These are phyloP conservation scores for Saimiri boliviensis DNA, from an alignment of 2,113 vertebrate genomes.

Conservation along the genomic window DNA sequence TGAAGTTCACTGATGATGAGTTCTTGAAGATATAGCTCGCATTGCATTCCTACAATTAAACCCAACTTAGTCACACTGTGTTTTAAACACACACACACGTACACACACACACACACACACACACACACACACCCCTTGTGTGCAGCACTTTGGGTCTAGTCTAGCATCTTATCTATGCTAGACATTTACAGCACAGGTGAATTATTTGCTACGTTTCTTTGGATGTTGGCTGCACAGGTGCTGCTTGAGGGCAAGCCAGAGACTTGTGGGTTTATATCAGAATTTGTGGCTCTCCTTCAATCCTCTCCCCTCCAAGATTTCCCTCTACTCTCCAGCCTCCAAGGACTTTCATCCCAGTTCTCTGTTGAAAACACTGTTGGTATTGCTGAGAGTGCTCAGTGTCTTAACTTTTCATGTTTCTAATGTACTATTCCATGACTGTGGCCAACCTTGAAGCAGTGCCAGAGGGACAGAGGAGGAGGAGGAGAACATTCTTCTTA, in stretches of 20 bases:
- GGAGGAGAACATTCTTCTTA: not conserved
- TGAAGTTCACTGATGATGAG: not conserved
- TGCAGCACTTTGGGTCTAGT: too few relatives aligned
- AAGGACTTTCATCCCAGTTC: too few relatives aligned
- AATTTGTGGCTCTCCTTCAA: too few relatives aligned
- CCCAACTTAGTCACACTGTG: too few relatives aligned
- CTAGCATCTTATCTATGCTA: not conserved
- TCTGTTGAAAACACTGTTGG: not conserved
- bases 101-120: too few relatives aligned
- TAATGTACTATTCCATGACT: not conserved
- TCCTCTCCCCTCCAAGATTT: not conserved
- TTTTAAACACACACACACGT: not conserved
- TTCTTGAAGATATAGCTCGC: not conserved
- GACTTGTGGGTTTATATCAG: not conserved
- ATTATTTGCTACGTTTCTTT: too few relatives aligned
- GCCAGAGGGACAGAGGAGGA: rapidly evolving
- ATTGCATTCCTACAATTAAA: not conserved
- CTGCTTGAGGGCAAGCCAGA: not conserved
- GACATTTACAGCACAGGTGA: rapidly evolving
- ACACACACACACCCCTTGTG: rapidly evolving
- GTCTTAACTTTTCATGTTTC: too few relatives aligned
- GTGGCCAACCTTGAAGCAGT: not conserved
- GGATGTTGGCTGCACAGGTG: not conserved
- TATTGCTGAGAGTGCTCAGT: not conserved
- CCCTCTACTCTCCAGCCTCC: too few relatives aligned